Evolutionary conservation across 2,113 vertebrate species (phyloP).

Genomic region (Erpornis zantholeuca): DNA sequence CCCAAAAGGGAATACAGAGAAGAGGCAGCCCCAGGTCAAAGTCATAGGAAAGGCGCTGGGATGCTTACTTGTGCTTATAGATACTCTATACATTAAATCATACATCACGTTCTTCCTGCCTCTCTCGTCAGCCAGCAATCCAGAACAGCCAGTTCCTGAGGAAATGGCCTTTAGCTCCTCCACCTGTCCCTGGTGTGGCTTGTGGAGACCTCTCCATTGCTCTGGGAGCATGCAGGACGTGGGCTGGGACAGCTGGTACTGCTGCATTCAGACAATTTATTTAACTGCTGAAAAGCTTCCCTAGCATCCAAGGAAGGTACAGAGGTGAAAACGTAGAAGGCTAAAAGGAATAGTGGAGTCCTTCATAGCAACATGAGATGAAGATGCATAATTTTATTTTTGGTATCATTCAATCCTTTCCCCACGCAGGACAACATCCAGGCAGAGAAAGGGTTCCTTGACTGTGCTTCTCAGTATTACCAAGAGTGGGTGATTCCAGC

Average conservation of each 20-base stretch:
- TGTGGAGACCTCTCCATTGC: background rate
- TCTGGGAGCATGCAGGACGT: background rate
- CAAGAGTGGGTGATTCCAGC: background rate
- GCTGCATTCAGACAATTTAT: background rate
- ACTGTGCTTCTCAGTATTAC: background rate
- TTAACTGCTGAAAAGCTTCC: background rate
- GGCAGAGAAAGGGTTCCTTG: background rate
- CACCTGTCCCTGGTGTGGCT: background rate
- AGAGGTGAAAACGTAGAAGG: background rate
- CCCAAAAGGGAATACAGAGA: background rate
- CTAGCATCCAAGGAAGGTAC: background rate
- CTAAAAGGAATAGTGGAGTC: background rate
- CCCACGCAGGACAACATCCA: background rate
- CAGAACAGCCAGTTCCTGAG: background rate
- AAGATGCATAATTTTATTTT: background rate
- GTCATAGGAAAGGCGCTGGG: conserved; percentile 4
- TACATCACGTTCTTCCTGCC: background rate
- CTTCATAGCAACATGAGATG: background rate
- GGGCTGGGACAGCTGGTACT: background rate
- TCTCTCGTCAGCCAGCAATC: background rate
- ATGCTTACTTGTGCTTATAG: background rate
- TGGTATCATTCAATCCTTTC: background rate
- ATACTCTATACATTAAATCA: background rate
- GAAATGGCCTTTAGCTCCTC: background rate
- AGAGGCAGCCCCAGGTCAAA: conserved; percentile 12